phyloP scores from a whole-genome alignment of 1,140 invertebrate species.

The Octopus bimaculoides region DNA sequence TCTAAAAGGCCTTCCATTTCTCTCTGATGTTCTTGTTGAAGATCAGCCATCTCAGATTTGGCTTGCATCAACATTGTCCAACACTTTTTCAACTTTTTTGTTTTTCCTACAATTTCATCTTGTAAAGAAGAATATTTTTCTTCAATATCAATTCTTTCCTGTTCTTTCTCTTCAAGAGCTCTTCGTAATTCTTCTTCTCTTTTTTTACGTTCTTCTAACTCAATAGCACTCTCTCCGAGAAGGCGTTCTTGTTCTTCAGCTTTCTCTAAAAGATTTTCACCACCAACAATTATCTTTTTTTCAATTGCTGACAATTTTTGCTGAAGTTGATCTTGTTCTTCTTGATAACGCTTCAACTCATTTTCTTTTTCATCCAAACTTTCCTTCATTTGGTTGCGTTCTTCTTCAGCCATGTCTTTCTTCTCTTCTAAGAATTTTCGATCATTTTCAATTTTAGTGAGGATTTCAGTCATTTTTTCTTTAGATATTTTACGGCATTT shows the following conservation, averaged over 20 bases:
- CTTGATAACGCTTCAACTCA: conserved; percentile 58
- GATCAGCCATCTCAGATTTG: conserved; percentile 54
- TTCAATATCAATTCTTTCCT: conserved; percentile 90
- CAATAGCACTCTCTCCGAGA: conserved; percentile 81
- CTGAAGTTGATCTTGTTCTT: conserved; percentile 66
- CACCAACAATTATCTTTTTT: conserved; percentile 94
- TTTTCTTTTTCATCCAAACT: conserved; percentile 60
- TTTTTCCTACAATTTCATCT: conserved; percentile 88
- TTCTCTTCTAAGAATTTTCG: conserved; percentile 57
- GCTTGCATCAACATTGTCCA: conserved; percentile 58
- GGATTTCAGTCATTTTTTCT: conserved; percentile 59
- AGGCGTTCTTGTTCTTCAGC: conserved; percentile 90
- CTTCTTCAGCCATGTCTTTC: conserved; percentile 64
- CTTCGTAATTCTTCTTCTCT: conserved; percentile 83
- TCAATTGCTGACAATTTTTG: conserved; percentile 88
- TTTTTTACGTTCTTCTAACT: conserved; percentile 79
- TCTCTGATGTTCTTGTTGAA: conserved; percentile 82
- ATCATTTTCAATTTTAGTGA: conserved; percentile 61
- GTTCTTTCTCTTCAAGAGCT: conserved; percentile 68
- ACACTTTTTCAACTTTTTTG: conserved; percentile 88
- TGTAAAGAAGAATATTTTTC: conserved; percentile 87
- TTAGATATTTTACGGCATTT: conserved; percentile 43
- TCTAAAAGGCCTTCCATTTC: conserved; percentile 96
- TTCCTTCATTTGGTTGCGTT: conserved; percentile 68
- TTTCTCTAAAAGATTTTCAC: conserved; percentile 97